Base-by-base conservation (phyloP, 1,140 invertebrate species). In the Tribolium castaneum region DNA sequence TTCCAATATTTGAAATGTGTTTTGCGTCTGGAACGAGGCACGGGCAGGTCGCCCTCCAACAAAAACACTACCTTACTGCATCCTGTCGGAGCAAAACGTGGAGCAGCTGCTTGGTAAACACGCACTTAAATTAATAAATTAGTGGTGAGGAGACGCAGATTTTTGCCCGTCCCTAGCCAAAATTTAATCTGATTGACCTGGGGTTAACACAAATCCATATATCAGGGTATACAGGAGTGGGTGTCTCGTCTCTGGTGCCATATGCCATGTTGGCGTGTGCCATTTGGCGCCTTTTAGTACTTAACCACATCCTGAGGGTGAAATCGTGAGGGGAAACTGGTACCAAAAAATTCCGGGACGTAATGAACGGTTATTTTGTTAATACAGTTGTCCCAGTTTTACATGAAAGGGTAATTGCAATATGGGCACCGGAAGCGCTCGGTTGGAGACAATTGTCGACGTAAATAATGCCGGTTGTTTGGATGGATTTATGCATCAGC, bases 41-140 rank as follows among this genome's bases (percentile, higher is more conserved):
- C 59, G 56, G 56, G 56, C 56, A 30, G 56, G 16, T 54, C 12
- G 39, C 51, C 56, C 70, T 45, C 51, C 19, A 74, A 66, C 50
- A 45, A 52, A 78, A 75, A 70, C 77, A 74, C 56, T 78, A 78
- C 77, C 77, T 66, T 66, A 49, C 62, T 76, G 75, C 78, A 79
- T 79, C 78, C 78, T 79, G 78, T 79, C 74, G 66, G 35, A 70
- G 50, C 45, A 49, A 49, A 22, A 66, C 25, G n/a, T 30, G 25
- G 25, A 1, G 12, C 59, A 66, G 59, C 59, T 66, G 59, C 9
- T 35, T 13, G 35, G 49, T 30, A 34, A 66, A 66, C 59, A 66
- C 13, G 19, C 7, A 66, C 30, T 66, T 35, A 66, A 66, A 66
- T 66, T 66, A 34, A 59, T 59, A 59, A 59, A 66, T 66, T 30